Evolutionary conservation across 1,140 invertebrate species (phyloP), one percentile per base, ranked within the genome.

Genomic region (Ceratina japonica): DNA sequence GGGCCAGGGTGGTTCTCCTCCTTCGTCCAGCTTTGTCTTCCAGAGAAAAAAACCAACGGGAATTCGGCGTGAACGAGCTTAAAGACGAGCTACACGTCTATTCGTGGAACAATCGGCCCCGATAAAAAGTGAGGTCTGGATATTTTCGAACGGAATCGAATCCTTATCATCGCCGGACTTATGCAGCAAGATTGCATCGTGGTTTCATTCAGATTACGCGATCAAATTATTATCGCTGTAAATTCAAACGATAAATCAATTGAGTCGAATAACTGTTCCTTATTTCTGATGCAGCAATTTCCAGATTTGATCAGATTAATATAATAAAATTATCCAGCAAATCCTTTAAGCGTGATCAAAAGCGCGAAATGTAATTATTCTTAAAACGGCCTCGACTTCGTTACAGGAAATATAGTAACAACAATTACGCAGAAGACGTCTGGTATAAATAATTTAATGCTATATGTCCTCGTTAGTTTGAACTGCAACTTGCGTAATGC

Each of bases 61-160:
- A 15, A 70, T 70, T n/a, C 69, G 54, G 52, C n/a, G 27, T 16
- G 27, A 71, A 59, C 54, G 65, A 59, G 54, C 54, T 71, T 71
- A 71, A 71, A 71, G 69, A 22, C 15, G 69, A 71, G 2, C 51
- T 56, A 5, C 66, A n/a, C 31, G 54, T 59, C 37, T 44, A 44
- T 71, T 20, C 13, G 56, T 5, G 69, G 58, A 58, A 37, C 69
- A 58, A 71, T 71, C 54, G 54, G n/a, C n/a, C n/a, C n/a, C 3
- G 5, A 1, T 24, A 18, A 3, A 18, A 66, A 3, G 0, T 0
- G 52, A 20, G 18, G n/a, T 13, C 1, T n/a, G 7, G 52, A 31
- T 37, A n/a, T 58, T 58, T 3, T 12, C 8, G 0, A 3, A 0
- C 12, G 3, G 13, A 56, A 37, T 70, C n/a, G 52, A 66, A 51